Percentiles rank a stretch among this genome's conserved stretches.
Evolutionary conservation across 2,797 vertebrate genomes (phyloP).

Genomic region (Craterocephalus amniculus): DNA sequence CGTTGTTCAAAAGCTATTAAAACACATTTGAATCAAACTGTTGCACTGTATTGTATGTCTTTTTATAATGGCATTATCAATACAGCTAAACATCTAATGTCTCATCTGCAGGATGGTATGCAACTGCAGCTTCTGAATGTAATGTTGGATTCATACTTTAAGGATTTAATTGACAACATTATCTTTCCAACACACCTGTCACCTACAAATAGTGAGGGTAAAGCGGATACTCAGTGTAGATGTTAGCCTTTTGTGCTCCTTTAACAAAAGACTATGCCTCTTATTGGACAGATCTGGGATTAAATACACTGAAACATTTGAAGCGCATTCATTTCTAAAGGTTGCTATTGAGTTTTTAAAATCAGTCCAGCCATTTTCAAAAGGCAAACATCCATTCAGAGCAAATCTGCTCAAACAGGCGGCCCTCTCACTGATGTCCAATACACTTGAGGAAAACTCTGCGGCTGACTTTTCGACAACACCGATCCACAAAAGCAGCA

Average conservation of each 20-base stretch:
- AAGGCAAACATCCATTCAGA: conserved; percentile 34
- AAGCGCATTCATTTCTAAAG: conserved; percentile 5
- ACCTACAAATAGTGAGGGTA: background rate
- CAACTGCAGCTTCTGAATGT: background rate
- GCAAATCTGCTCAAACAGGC: conserved; percentile 36
- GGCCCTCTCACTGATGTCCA: conserved; percentile 47
- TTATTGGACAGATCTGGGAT: conserved; percentile 1
- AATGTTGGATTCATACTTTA: background rate
- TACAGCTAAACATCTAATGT: background rate
- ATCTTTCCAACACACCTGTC: background rate
- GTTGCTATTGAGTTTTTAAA: conserved; percentile 25
- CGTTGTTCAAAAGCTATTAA: no score
- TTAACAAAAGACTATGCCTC: background rate
- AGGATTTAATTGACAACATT: no score
- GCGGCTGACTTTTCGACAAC: conserved; percentile 45
- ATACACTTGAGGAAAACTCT: conserved; percentile 49
- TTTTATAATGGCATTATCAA: no score
- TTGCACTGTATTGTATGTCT: no score
- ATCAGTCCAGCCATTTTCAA: conserved; percentile 37
- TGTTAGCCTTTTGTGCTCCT: background rate
- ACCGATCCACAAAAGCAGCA: conserved; percentile 50
- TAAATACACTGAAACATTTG: conserved; percentile 10
- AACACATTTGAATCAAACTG: no score
- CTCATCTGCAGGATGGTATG: background rate
- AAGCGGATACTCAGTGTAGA: background rate